These are phyloP conservation scores for Stercorarius parasiticus DNA, from an alignment of 2,113 vertebrate species.

Conservation along the genomic window DNA sequence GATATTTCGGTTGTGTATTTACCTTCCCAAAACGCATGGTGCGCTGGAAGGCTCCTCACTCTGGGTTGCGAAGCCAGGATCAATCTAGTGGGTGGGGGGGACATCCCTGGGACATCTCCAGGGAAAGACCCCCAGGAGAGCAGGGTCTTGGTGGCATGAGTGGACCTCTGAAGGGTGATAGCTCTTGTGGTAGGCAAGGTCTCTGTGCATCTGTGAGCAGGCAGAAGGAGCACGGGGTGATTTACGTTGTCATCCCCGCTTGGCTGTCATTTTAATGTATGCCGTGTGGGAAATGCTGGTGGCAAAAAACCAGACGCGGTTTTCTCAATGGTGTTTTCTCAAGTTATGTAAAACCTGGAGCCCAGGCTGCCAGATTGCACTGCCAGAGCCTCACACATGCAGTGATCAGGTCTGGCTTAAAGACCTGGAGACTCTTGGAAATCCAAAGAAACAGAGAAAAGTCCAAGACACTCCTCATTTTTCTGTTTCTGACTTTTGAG, in stretches of 20 bases:
- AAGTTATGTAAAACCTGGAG: background rate
- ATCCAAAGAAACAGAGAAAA: background rate
- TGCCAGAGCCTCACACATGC: background rate
- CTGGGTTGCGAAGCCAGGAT: background rate
- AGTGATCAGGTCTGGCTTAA: background rate
- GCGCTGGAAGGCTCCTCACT: background rate
- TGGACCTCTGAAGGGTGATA: background rate
- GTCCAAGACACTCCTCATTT: background rate
- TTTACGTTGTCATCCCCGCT: background rate
- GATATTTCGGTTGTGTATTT: constrained; percentile 79
- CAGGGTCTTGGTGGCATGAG: background rate
- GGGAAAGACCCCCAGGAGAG: background rate
- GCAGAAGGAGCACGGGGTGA: background rate
- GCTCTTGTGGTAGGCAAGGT: background rate
- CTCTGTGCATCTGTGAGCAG: background rate
- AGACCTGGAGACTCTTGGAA: background rate
- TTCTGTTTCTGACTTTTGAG: background rate
- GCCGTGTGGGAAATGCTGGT: background rate
- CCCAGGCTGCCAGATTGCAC: background rate
- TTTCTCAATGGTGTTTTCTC: background rate
- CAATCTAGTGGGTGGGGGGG: background rate
- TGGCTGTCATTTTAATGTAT: background rate
- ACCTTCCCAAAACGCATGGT: constrained; percentile 68
- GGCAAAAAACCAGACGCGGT: background rate
- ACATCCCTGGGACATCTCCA: background rate